phyloP scores from a whole-genome alignment of 2,888 invertebrate species.

The Parascotia fuliginaria region DNA sequence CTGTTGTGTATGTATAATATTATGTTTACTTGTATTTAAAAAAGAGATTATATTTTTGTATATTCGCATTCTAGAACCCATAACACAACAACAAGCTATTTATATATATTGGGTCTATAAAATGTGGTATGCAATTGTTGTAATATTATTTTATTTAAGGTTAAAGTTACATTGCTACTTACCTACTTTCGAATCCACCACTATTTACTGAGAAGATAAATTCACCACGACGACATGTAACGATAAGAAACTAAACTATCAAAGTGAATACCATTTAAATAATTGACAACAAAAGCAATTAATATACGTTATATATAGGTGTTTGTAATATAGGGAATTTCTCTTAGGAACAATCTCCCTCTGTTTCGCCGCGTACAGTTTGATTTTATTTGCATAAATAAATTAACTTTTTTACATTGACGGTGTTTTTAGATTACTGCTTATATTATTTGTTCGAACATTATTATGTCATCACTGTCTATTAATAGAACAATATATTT shows the following conservation, averaged over 20 bases:
- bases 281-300: slow-evolving; percentile 32
- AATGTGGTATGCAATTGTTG: too few relatives aligned
- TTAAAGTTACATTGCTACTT: too few relatives aligned
- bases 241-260: not conserved
- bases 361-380: slow-evolving; percentile 37
- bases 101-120: too few relatives aligned
- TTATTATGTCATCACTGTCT: slow-evolving; percentile 25
- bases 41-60: too few relatives aligned
- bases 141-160: too few relatives aligned
- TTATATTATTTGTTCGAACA: slow-evolving; percentile 29
- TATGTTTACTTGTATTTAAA: too few relatives aligned
- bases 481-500: slow-evolving; percentile 14
- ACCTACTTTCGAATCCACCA: too few relatives aligned
- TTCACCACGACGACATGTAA: too few relatives aligned
- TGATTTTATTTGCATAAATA: slow-evolving; percentile 49
- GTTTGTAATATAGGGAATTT: slow-evolving; percentile 37
- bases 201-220: too few relatives aligned
- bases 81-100: too few relatives aligned
- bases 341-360: slow-evolving; percentile 40
- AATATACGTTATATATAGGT: slow-evolving; percentile 27
- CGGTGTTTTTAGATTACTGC: slow-evolving; percentile 35
- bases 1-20: too few relatives aligned
- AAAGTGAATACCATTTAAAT: not conserved
- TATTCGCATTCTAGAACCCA: too few relatives aligned
- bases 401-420: slow-evolving; percentile 44